These are phyloP conservation scores for Hemiscyllium ocellatum DNA, from an alignment of 2,113 vertebrate species.

Conservation along the genomic window DNA sequence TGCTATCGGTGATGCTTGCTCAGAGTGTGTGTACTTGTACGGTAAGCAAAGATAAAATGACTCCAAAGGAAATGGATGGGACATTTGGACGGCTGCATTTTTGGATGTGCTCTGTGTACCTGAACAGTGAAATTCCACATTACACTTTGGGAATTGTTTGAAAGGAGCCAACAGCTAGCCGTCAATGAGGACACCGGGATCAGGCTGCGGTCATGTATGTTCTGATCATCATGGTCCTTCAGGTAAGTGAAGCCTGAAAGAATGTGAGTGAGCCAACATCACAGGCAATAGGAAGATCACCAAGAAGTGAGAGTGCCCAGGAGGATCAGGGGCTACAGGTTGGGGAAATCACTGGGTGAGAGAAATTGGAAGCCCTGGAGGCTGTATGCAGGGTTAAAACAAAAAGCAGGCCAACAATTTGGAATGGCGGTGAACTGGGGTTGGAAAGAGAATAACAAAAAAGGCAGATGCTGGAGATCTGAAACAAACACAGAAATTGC, in stretches of 20 bases:
- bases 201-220: background rate
- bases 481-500: too few species aligned
- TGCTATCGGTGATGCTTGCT: background rate
- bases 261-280: background rate
- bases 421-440: background rate
- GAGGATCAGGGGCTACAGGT: background rate
- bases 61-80: background rate
- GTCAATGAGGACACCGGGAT: background rate
- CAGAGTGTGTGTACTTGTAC: too few species aligned
- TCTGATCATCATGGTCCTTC: background rate
- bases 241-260: background rate
- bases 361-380: background rate
- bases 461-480: too few species aligned
- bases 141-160: background rate
- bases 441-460: too few species aligned
- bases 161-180: background rate
- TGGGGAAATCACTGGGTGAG: background rate
- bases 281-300: background rate
- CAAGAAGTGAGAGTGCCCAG: background rate
- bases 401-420: background rate
- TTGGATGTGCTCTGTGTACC: background rate
- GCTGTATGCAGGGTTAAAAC: background rate
- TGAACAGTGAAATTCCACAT: background rate
- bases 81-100: background rate
- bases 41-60: background rate